A percentile compares a stretch with the other conserved stretches of the same genome.
phyloP scores from a whole-genome alignment of 1,140 invertebrate genomes.

The Drosophila kohkoa region DNA sequence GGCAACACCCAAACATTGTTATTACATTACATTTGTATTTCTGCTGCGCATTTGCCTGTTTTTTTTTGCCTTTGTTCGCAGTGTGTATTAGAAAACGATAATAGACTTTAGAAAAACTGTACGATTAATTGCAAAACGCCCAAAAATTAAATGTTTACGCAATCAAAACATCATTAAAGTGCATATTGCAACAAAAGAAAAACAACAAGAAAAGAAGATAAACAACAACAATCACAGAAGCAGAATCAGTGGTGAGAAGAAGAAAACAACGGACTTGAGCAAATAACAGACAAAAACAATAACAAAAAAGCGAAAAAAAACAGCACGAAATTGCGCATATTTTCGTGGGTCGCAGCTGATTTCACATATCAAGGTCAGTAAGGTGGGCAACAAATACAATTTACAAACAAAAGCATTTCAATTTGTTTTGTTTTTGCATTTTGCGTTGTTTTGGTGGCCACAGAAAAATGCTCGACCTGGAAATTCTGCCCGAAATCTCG shows the following conservation, averaged over 20 bases:
- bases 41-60: slow-evolving; percentile 71
- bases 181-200: slow-evolving; percentile 16
- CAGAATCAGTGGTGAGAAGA: slow-evolving; percentile 28
- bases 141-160: slow-evolving; percentile 38
- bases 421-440: not conserved
- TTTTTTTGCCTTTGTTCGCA: slow-evolving; percentile 71
- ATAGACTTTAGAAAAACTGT: slow-evolving; percentile 53
- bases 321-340: slow-evolving; percentile 74
- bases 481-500: slow-evolving; percentile 97
- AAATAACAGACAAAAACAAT: slow-evolving; percentile 60
- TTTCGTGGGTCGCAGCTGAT: slow-evolving; percentile 76
- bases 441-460: slow-evolving; percentile 16
- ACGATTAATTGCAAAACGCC: slow-evolving; percentile 59
- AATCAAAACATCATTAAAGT: slow-evolving; percentile 36
- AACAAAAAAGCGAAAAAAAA: slow-evolving; percentile 49
- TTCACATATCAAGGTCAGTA: slow-evolving; percentile 80
- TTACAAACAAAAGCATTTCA: slow-evolving; percentile 22
- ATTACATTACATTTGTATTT: slow-evolving; percentile 80
- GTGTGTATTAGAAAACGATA: slow-evolving; percentile 63
- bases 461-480: slow-evolving; percentile 95
- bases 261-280: slow-evolving; percentile 44
- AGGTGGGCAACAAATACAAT: slow-evolving; percentile 51
- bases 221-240: slow-evolving; percentile 17
- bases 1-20: slow-evolving; percentile 69
- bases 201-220: slow-evolving; percentile 34